These are phyloP conservation scores for Silurus meridionalis DNA, from an alignment of 2,113 vertebrate genomes.

Conservation along the genomic window DNA sequence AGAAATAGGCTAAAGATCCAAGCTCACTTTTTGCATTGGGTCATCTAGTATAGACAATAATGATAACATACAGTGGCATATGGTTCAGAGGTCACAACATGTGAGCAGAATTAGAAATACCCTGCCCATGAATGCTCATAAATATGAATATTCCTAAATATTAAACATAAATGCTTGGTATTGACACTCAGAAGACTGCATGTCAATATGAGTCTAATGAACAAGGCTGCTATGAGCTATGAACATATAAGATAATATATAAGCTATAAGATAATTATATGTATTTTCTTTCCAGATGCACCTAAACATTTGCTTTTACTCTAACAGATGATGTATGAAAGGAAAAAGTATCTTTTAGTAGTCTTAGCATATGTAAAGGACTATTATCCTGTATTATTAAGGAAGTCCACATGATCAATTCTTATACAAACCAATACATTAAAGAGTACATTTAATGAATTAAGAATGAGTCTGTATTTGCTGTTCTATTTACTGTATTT, in stretches of 20 bases:
- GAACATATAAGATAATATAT: too few relatives aligned
- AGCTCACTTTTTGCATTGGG: neutral
- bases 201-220: neutral
- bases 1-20: neutral
- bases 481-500: slow-evolving; percentile 19
- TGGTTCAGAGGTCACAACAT: neutral
- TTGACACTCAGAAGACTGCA: neutral
- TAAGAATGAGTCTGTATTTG: slow-evolving; percentile 5
- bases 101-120: neutral
- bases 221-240: too few relatives aligned
- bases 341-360: slow-evolving; percentile 17
- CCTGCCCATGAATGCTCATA: neutral
- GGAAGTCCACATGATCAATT: neutral
- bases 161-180: neutral
- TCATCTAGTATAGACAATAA: neutral
- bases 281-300: slow-evolving; percentile 11
- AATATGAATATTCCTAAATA: neutral
- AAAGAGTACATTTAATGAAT: slow-evolving; percentile 33
- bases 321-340: slow-evolving; percentile 2
- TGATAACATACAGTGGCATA: neutral
- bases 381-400: neutral
- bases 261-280: neutral
- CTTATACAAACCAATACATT: slow-evolving; percentile 25
- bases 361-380: neutral
- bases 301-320: slow-evolving; percentile 43